phyloP scores from a whole-genome alignment of 2,888 invertebrate genomes.

The Myathropa florea region DNA sequence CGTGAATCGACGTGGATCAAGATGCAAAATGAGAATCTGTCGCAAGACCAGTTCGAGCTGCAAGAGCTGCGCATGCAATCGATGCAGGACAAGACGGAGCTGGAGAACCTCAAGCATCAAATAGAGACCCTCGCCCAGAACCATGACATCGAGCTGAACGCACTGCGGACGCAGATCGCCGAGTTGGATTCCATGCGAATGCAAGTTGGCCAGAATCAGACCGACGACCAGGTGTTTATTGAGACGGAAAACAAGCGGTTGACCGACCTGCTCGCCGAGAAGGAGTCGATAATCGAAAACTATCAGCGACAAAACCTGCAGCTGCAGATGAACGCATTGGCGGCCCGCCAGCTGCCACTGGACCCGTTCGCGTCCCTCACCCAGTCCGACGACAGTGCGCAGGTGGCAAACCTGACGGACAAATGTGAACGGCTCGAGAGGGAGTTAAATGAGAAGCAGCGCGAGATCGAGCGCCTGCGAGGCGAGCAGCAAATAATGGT shows the following conservation, averaged over 20 bases:
- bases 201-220: slow-evolving; percentile 80
- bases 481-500: slow-evolving; percentile 67
- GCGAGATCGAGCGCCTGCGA: slow-evolving; percentile 72
- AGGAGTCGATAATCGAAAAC: slow-evolving; percentile 81
- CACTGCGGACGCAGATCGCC: slow-evolving; percentile 77
- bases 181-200: slow-evolving; percentile 78
- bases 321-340: slow-evolving; percentile 74
- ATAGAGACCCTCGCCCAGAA: slow-evolving; percentile 78
- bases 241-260: slow-evolving; percentile 83
- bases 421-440: slow-evolving; percentile 70
- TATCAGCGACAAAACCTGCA: slow-evolving; percentile 79
- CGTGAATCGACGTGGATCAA: slow-evolving; percentile 77
- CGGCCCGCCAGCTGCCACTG: slow-evolving; percentile 47
- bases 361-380: slow-evolving; percentile 55
- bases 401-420: slow-evolving; percentile 57
- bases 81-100: slow-evolving; percentile 81
- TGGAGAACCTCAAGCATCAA: slow-evolving; percentile 79
- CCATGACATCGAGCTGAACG: slow-evolving; percentile 79
- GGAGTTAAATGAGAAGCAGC: slow-evolving; percentile 70
- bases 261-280: slow-evolving; percentile 81
- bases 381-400: slow-evolving; percentile 59
- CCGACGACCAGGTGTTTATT: slow-evolving; percentile 80
- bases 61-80: slow-evolving; percentile 79
- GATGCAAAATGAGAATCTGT: slow-evolving; percentile 78
- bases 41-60: slow-evolving; percentile 78